Evolutionary conservation across 92 coral and sea anemone genomes (phyloP), one percentile per base, ranked within the genome.

Genomic region (Porites rus): DNA sequence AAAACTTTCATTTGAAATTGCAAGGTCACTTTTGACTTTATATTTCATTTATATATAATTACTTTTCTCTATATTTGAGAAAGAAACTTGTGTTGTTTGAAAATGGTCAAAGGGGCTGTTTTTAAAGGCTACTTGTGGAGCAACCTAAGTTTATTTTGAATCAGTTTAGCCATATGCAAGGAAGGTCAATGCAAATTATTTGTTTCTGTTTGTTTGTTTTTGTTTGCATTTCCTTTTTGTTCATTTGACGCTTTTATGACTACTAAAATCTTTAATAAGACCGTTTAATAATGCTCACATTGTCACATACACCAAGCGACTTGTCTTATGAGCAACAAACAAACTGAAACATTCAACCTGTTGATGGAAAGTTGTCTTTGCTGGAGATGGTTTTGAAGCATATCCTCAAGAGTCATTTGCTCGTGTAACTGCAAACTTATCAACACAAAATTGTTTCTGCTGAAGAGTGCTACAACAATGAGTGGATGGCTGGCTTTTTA

Each of bases 401-500:
- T 71, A 77, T 51, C 43, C 8, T 51, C 72, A 68, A 62, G 62
- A 54, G 46, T 38, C 14, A 61, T 60, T 7, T 62, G 66, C 53
- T 58, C 16, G 17, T 25, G 10, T 51, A 28, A 22, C 19, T 16
- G 72, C 12, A 51, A 24, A 18, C 68, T 21, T 56, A 80, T 53
- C 75, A 28, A 59, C 66, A 9, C 43, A 16, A 11, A 31, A 10
- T 22, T 0, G 10, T 24, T 43, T 24, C 76, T 38, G 11, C 66
- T 10, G 77, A 58, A 69, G 86, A 69, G 13, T n/a, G 8, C 28
- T 28, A 24, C 68, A 38, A 51, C 76, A 18, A 21, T 68, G 18
- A 16, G 10, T 38, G 65, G 86, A 81, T 52, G 56, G 31, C 86
- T n/a, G 68, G 69, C 64, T 66, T 54, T 68, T 80, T 67, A 22